Evolutionary conservation across 2,888 invertebrate species (phyloP).

Genomic region (Oscheius onirici): DNA sequence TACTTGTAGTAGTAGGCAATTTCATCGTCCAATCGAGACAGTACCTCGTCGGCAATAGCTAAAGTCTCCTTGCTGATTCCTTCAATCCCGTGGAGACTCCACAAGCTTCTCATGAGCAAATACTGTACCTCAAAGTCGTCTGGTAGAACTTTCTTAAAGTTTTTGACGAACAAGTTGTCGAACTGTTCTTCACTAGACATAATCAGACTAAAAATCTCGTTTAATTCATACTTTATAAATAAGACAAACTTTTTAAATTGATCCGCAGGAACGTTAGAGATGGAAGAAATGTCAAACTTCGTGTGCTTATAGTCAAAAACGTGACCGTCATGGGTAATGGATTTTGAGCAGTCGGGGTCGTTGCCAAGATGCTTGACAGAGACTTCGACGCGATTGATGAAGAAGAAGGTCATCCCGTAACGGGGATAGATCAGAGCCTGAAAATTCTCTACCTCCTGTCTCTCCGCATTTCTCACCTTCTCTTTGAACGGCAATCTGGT

Average conservation of each 20-base stretch:
- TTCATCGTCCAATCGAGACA: background rate
- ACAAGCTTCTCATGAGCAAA: slow-evolving; percentile 5
- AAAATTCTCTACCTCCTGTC: background rate
- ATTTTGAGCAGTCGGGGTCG: background rate
- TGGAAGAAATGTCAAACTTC: background rate
- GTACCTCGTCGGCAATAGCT: background rate
- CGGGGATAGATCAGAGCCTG: background rate
- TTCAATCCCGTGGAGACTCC: background rate
- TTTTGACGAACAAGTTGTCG: background rate
- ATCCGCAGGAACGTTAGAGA: background rate
- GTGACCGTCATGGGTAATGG: background rate
- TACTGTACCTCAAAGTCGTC: slow-evolving; percentile 21
- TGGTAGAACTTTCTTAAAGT: slow-evolving; percentile 1
- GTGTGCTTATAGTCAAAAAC: background rate
- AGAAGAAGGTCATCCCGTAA: background rate
- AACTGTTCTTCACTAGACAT: background rate
- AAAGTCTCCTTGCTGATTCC: slow-evolving; percentile 15
- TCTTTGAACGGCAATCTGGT: background rate
- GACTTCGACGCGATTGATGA: background rate
- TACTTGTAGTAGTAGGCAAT: slow-evolving; percentile 13
- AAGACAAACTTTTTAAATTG: background rate
- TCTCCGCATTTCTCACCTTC: background rate
- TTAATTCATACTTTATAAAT: background rate
- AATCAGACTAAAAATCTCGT: background rate
- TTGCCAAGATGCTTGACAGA: background rate